phyloP scores from a whole-genome alignment of 2,888 invertebrate genomes.

The Lasioglossum malachurum region DNA sequence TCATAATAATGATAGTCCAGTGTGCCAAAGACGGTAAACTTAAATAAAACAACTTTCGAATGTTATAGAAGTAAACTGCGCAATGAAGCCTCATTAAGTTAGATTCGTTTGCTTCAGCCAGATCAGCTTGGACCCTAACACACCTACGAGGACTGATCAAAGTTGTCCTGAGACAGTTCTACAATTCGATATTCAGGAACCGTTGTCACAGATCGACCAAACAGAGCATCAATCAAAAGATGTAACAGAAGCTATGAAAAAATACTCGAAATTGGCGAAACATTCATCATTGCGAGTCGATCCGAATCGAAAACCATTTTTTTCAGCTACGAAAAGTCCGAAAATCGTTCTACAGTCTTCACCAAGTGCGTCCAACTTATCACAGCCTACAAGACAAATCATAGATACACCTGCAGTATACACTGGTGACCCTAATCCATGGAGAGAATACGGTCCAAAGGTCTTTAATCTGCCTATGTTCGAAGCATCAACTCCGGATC shows the following conservation, averaged over 20 bases:
- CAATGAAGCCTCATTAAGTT: constrained; percentile 73
- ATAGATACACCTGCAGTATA: constrained; percentile 32
- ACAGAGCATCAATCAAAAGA: constrained; percentile 60
- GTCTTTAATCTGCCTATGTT: constrained; percentile 46
- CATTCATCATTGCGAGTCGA: constrained; percentile 68
- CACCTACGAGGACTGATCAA: constrained; percentile 76
- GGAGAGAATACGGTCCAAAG: constrained; percentile 63
- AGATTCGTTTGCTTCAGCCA: constrained; percentile 83
- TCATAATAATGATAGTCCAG: constrained; percentile 76
- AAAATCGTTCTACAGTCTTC: constrained; percentile 77
- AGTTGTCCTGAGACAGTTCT: constrained; percentile 80
- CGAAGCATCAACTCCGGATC: constrained; percentile 9
- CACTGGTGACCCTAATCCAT: background rate
- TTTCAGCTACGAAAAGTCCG: constrained; percentile 67
- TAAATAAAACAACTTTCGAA: background rate
- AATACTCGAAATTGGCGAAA: constrained; percentile 66
- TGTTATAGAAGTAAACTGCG: too few species aligned
- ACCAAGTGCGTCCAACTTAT: constrained; percentile 81
- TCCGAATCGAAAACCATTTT: constrained; percentile 75
- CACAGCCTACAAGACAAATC: constrained; percentile 52
- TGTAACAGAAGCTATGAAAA: constrained; percentile 76
- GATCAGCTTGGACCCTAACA: constrained; percentile 81
- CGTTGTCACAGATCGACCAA: constrained; percentile 32
- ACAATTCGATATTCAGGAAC: constrained; percentile 79
- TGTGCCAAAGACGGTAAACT: constrained; percentile 78